Base-by-base conservation (phyloP, 2,797 vertebrate species). In the Lepus oiostolus region DNA sequence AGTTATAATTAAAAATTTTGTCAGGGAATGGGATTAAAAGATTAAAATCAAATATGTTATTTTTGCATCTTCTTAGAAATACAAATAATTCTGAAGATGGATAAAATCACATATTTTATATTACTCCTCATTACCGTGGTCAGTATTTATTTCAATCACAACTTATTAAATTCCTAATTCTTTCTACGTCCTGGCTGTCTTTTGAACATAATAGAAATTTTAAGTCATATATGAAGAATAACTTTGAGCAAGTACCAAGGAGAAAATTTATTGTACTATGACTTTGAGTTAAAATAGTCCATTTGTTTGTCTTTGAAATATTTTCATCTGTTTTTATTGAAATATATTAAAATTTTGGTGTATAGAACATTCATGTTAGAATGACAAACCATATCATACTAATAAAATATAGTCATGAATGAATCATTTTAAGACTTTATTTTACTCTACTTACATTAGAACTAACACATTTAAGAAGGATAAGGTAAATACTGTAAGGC, bases 21-120 rank as follows among this genome's bases (percentile, higher is more conserved):
- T 38, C 32, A 87, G 28, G 21, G 28, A 77, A 9, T 22, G 4
- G 8, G 7, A 38, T 52, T 54, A 85, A 47, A 65, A 47, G 10
- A 90, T 74, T 28, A 91, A 95, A 95, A 92, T 5, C 22, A 93
- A 87, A 86, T 85, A 50, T 84, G n/a, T 16, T 4, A 58, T 58
- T 67, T 83, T 62, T 74, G 13, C 2, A 68, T 65, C 9, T 72
- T 87, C 30, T 81, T 70, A 92, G 62, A 90, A 85, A 82, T 58
- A 74, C 2, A 93, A 92, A 75, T 90, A 90, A 79, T 58, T 19
- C 32, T 82, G 16, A 79, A 80, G 80, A 13, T 63, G 3, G 52
- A 76, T 80, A 58, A 88, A 92, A 84, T 54, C 6, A 58, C 1
- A 84, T 54, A 54, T 28, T 30, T 83, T 52, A 52, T 63, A 47